These are phyloP conservation scores for Pseudopipra pipra DNA, from an alignment of 2,113 vertebrate species.

Conservation along the genomic window DNA sequence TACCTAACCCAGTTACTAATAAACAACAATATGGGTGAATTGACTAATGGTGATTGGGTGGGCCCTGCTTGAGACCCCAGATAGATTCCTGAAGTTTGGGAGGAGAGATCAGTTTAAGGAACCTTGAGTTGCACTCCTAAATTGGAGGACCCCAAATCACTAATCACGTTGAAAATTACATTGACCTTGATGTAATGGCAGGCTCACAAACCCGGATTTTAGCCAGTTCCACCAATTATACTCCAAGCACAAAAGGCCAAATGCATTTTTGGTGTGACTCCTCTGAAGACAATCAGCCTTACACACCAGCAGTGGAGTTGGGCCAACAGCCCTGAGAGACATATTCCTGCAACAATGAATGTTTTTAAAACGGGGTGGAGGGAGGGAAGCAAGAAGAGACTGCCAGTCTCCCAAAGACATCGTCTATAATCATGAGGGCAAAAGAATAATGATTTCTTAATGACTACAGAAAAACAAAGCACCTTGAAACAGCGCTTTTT, in stretches of 20 bases:
- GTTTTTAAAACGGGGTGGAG: slow-evolving; percentile 30
- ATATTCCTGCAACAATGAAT: slow-evolving; percentile 29
- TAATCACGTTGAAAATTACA: neutral
- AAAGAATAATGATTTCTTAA: neutral
- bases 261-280: slow-evolving; percentile 22
- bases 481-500: neutral
- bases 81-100: neutral
- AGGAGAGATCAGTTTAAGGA: neutral
- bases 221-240: slow-evolving; percentile 58
- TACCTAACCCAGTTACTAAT: neutral
- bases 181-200: neutral
- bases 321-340: slow-evolving; percentile 29
- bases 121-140: neutral
- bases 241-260: slow-evolving; percentile 40
- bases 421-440: neutral
- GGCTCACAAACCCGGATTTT: neutral
- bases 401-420: slow-evolving; percentile 11
- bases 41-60: neutral
- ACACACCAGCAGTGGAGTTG: slow-evolving; percentile 25
- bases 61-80: neutral
- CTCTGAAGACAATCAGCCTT: slow-evolving; percentile 30
- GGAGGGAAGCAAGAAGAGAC: slow-evolving; percentile 37
- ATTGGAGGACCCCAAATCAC: neutral
- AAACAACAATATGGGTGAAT: neutral
- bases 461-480: neutral